Percentiles rank a stretch among this genome's conserved stretches.
phyloP scores from a whole-genome alignment of 2,113 vertebrate species.

The Paralichthys olivaceus region DNA sequence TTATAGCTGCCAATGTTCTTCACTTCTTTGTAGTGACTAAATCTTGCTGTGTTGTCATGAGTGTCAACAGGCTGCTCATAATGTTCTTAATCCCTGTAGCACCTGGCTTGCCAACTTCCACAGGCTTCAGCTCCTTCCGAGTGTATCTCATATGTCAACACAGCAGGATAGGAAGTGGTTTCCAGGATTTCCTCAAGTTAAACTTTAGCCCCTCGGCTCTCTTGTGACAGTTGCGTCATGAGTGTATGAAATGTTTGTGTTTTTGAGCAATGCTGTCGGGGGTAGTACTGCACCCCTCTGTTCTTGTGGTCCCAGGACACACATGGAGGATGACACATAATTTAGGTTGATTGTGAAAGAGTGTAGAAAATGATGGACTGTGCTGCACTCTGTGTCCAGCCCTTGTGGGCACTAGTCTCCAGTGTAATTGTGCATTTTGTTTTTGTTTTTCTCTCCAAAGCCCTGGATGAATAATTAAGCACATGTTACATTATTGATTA shows the following conservation, averaged over 20 bases:
- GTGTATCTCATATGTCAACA: conserved; percentile 37
- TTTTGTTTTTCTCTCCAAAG: neutral
- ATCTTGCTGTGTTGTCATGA: neutral
- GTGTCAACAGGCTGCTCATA: conserved; percentile 3
- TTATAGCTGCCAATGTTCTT: neutral
- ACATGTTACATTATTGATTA: neutral
- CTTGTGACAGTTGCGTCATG: neutral
- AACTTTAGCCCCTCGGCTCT: conserved; percentile 47
- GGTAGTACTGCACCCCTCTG: neutral
- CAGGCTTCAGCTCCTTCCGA: conserved; percentile 17
- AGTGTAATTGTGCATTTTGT: neutral
- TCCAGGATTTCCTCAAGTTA: conserved; percentile 70
- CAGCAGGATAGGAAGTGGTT: conserved; percentile 38
- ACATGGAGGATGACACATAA: neutral
- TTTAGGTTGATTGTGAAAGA: conserved; percentile 11
- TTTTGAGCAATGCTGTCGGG: conserved; percentile 1
- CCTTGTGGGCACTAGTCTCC: neutral
- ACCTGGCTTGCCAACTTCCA: conserved; percentile 47
- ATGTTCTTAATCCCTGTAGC: conserved; percentile 21
- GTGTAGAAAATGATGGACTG: neutral
- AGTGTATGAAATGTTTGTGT: conserved; percentile 39
- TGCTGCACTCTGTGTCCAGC: too few relatives aligned
- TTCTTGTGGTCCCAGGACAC: neutral
- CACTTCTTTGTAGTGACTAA: neutral
- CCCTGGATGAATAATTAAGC: neutral